Evolutionary conservation across 2,888 invertebrate genomes (phyloP).

Genomic region (Notodonta dromedarius): DNA sequence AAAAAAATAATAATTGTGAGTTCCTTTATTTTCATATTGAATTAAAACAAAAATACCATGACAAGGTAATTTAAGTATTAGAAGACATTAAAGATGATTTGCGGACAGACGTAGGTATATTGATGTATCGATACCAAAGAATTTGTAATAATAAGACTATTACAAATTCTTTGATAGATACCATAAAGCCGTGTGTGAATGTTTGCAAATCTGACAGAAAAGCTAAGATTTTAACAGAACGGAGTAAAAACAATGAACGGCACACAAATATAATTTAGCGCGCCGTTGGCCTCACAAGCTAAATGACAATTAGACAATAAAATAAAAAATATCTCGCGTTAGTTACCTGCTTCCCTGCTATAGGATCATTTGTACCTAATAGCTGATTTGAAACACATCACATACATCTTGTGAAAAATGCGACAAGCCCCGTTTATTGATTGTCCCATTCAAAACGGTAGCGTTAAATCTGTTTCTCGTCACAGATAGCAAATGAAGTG

Average conservation of each 20-base stretch:
- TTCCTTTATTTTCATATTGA: too few species aligned
- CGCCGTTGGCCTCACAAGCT: slow-evolving; percentile 37
- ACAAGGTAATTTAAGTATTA: too few species aligned
- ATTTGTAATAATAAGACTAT: too few species aligned
- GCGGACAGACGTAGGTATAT: too few species aligned
- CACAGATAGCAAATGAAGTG: slow-evolving; percentile 64
- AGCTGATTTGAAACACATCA: slow-evolving; percentile 74
- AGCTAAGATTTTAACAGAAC: background rate
- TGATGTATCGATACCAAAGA: too few species aligned
- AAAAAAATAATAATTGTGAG: too few species aligned
- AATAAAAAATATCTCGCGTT: slow-evolving; percentile 52
- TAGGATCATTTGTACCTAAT: slow-evolving; percentile 65
- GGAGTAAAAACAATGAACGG: slow-evolving; percentile 27
- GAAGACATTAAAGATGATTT: too few species aligned
- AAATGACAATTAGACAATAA: slow-evolving; percentile 45
- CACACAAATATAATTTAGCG: slow-evolving; percentile 39
- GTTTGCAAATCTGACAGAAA: too few species aligned
- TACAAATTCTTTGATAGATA: too few species aligned
- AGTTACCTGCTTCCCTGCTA: slow-evolving; percentile 59
- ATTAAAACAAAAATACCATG: too few species aligned
- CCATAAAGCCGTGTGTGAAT: too few species aligned
- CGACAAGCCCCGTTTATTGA: slow-evolving; percentile 75
- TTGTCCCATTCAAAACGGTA: slow-evolving; percentile 77
- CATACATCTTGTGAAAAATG: slow-evolving; percentile 72
- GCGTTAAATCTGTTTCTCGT: slow-evolving; percentile 65